These are phyloP conservation scores for Drosophila aldrichi DNA, from an alignment of 2,888 invertebrate genomes.

Conservation along the genomic window DNA sequence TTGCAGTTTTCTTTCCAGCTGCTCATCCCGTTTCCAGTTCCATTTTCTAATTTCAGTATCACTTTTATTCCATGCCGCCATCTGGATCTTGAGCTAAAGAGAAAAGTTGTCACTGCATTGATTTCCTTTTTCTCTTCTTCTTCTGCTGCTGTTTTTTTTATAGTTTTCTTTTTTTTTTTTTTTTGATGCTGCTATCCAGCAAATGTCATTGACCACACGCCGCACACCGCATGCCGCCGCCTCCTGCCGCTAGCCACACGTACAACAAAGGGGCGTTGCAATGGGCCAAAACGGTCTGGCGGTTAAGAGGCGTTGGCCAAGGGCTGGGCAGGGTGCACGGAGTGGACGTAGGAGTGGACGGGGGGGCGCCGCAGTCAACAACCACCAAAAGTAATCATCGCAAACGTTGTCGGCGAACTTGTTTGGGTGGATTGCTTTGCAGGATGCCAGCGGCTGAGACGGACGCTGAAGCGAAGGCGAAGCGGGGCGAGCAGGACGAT, in stretches of 20 bases:
- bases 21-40: neutral
- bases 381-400: conserved; percentile 78
- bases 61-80: neutral
- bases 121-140: conserved; percentile 27
- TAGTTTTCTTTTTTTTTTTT: neutral
- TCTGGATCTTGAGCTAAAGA: conserved; percentile 14
- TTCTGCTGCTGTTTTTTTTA: neutral
- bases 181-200: conserved; percentile 42
- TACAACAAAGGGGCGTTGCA: conserved; percentile 76
- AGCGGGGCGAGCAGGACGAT: neutral
- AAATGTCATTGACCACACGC: conserved; percentile 75
- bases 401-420: conserved; percentile 61
- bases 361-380: conserved; percentile 57
- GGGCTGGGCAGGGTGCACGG: no score
- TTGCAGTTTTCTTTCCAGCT: neutral
- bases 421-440: conserved; percentile 13
- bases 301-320: neutral
- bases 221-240: conserved; percentile 16
- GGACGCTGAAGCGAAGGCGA: neutral
- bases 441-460: neutral
- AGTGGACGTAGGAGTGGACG: neutral
- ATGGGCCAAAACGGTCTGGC: conserved; percentile 10
- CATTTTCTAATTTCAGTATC: neutral
- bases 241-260: conserved; percentile 31
- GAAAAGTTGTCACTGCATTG: conserved; percentile 57